Evolutionary conservation across 2,797 vertebrate genomes (phyloP).

Genomic region (Iguana delicatissima): DNA sequence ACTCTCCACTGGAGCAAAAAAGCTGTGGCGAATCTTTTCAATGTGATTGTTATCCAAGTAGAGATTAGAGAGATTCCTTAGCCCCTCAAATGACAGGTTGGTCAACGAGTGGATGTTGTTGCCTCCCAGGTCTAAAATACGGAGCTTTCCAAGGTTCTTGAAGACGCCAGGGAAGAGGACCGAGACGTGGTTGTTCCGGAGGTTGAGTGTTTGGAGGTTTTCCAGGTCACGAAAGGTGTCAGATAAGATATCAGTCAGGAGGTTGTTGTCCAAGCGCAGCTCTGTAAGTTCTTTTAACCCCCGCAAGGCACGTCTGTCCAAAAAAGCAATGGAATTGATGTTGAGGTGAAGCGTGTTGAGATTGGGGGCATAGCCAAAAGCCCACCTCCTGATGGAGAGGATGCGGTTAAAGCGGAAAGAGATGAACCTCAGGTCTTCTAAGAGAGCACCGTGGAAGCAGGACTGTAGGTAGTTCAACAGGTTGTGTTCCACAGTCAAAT

Average conservation of each 20-base stretch:
- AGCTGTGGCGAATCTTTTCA: constrained; percentile 67
- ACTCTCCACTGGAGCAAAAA: constrained; percentile 72
- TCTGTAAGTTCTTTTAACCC: constrained; percentile 75
- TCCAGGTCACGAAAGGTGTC: constrained; percentile 80
- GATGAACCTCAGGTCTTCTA: constrained; percentile 28
- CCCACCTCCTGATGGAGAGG: rapidly evolving
- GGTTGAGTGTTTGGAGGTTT: constrained; percentile 81
- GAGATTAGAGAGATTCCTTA: constrained; percentile 79
- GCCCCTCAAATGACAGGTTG: constrained; percentile 77
- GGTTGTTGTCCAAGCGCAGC: constrained; percentile 88
- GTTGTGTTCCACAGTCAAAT: constrained; percentile 66
- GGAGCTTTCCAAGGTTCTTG: constrained; percentile 72
- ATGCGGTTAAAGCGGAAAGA: constrained; percentile 74
- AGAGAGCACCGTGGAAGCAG: rapidly evolving
- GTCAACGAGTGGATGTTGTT: constrained; percentile 84
- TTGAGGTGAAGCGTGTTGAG: constrained; percentile 81
- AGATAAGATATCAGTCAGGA: constrained; percentile 81
- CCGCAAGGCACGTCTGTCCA: constrained; percentile 75
- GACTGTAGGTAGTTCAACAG: neutral
- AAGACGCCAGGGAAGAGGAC: constrained; percentile 85
- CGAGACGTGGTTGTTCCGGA: constrained; percentile 86
- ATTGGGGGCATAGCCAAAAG: constrained; percentile 47
- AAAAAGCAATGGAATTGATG: constrained; percentile 84
- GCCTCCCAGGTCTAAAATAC: constrained; percentile 84
- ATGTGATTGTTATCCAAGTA: constrained; percentile 88